Conservation (phyloP, 2,888 invertebrate species). For the Noctua pronuba region DNA sequence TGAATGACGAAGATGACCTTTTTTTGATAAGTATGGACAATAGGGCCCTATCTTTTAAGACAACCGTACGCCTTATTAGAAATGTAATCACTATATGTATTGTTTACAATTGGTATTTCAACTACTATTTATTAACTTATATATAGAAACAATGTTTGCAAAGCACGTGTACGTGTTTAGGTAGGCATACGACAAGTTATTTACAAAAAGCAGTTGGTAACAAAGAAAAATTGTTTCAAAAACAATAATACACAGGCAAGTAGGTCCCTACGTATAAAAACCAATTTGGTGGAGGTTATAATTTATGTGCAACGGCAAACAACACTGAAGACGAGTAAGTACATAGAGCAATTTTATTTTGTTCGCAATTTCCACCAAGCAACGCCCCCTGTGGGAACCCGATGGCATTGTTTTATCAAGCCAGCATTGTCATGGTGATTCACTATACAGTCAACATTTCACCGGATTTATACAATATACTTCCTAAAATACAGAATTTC, state of each 20-base stretch:
- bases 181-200: conserved; percentile 16
- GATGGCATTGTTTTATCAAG: conserved; percentile 80
- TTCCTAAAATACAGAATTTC: conserved; percentile 14
- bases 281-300: conserved; percentile 14
- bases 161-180: conserved; percentile 40
- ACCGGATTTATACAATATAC: conserved; percentile 47
- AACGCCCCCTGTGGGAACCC: conserved; percentile 83
- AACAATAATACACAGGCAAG: conserved; percentile 25
- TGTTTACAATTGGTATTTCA: background rate
- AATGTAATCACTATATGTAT: background rate
- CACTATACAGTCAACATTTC: conserved; percentile 71
- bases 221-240: conserved; percentile 38
- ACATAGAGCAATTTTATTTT: conserved; percentile 36
- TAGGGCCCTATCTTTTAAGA: background rate
- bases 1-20: too few species aligned
- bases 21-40: background rate
- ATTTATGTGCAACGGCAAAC: conserved; percentile 16
- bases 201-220: conserved; percentile 14
- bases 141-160: background rate
- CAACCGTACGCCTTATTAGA: background rate
- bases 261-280: background rate
- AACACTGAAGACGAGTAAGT: background rate
- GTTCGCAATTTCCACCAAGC: conserved; percentile 66
- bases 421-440: conserved; percentile 88
- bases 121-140: background rate